Conservation (phyloP, 2,888 invertebrate species). For the Smittia aterrima region DNA sequence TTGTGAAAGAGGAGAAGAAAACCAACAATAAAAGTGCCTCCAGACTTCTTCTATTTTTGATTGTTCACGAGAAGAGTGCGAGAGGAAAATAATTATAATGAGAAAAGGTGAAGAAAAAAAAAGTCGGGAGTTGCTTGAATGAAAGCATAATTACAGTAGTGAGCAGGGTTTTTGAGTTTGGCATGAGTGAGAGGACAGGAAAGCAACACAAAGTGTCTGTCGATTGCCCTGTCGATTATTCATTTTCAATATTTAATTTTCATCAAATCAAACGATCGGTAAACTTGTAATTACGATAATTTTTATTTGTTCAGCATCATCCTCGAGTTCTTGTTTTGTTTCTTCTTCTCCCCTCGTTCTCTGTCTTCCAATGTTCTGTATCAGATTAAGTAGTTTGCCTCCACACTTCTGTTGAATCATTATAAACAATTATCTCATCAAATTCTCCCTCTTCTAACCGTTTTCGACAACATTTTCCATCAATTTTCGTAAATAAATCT, state of each 20-base stretch:
- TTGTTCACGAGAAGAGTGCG: neutral
- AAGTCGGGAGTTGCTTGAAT: slow-evolving; percentile 16
- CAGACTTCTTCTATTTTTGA: slow-evolving; percentile 32
- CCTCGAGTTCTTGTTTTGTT: neutral
- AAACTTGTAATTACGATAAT: slow-evolving; percentile 40
- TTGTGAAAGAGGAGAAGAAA: slow-evolving; percentile 18
- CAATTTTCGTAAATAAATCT: slow-evolving; percentile 5
- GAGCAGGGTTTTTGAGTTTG: slow-evolving; percentile 17
- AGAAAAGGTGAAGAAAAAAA: neutral
- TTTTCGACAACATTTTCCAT: neutral
- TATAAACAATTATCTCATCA: slow-evolving; percentile 42
- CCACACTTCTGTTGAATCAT: slow-evolving; percentile 36
- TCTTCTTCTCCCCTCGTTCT: neutral
- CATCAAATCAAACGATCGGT: slow-evolving; percentile 29
- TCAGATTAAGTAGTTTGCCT: slow-evolving; percentile 27
- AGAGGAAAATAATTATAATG: slow-evolving; percentile 24
- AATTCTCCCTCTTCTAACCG: slow-evolving; percentile 10
- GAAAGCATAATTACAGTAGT: slow-evolving; percentile 37
- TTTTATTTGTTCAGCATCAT: slow-evolving; percentile 22
- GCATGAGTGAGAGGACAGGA: too few relatives aligned
- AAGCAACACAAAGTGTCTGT: neutral
- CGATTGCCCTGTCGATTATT: neutral
- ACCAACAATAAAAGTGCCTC: slow-evolving; percentile 34
- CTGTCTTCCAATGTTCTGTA: slow-evolving; percentile 20
- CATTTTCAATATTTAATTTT: slow-evolving; percentile 25